Conservation (phyloP, 2,888 invertebrate species). For the Eudemis profundana region DNA sequence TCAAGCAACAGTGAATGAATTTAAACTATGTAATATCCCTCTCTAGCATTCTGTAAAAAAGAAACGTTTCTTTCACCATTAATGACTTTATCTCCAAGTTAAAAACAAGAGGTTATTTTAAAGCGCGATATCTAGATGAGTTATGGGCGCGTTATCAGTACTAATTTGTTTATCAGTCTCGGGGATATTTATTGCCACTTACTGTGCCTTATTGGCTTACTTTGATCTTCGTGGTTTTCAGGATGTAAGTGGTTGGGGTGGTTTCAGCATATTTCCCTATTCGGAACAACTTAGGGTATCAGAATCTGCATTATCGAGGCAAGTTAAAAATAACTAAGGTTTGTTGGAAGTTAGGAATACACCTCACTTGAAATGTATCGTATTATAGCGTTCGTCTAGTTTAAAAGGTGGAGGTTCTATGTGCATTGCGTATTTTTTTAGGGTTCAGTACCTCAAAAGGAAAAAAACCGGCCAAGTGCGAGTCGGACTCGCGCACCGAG, state of each 20-base stretch:
- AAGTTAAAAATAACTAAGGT: too few species aligned
- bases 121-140: constrained; percentile 53
- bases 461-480: too few species aligned
- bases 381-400: too few species aligned
- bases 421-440: too few species aligned
- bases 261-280: constrained; percentile 35
- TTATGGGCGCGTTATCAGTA: constrained; percentile 58
- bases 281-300: not conserved
- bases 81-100: constrained; percentile 4
- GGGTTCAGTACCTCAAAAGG: too few species aligned
- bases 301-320: too few species aligned
- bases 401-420: too few species aligned
- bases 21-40: not conserved
- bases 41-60: not conserved
- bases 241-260: constrained; percentile 9
- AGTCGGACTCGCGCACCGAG: too few species aligned
- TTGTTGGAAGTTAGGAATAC: too few species aligned
- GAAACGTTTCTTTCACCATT: not conserved
- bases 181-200: constrained; percentile 66
- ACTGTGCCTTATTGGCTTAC: constrained; percentile 48
- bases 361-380: too few species aligned
- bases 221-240: constrained; percentile 41
- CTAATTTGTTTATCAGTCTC: constrained; percentile 72
- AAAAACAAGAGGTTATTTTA: constrained; percentile 18
- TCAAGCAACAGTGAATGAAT: too few species aligned